phyloP scores from a whole-genome alignment of 2,113 vertebrate species.

The Muntiacus reevesi region DNA sequence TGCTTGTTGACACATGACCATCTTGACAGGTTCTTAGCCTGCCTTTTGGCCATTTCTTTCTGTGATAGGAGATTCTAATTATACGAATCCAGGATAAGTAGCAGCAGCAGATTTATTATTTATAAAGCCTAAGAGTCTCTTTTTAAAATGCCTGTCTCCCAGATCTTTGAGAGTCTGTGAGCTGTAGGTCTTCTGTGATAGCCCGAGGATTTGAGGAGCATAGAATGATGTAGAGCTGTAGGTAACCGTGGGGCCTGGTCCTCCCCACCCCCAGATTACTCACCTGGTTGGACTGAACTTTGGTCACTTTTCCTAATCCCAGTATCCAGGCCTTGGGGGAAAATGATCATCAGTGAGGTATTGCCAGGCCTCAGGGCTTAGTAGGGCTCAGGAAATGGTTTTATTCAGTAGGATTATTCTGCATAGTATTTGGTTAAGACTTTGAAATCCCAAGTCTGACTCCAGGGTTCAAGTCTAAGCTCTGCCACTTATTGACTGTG shows the following conservation, averaged over 20 bases:
- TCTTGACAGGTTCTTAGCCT: constrained; percentile 35
- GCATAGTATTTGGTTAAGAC: background rate
- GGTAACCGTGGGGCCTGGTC: background rate
- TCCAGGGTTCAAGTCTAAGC: background rate
- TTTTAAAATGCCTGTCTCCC: background rate
- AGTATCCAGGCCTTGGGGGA: background rate
- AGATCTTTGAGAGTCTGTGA: background rate
- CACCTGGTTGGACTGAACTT: background rate
- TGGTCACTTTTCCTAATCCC: background rate
- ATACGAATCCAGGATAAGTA: background rate
- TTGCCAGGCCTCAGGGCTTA: background rate
- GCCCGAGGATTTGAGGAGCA: background rate
- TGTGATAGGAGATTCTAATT: background rate
- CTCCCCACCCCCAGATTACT: background rate
- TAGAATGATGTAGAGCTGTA: background rate
- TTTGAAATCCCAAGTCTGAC: background rate
- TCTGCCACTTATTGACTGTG: background rate
- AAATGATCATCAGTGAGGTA: background rate
- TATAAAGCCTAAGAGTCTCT: background rate
- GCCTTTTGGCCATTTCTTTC: constrained; percentile 10
- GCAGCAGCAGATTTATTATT: background rate
- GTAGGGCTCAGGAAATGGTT: background rate
- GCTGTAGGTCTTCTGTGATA: background rate
- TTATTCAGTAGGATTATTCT: background rate
- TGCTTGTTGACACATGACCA: background rate